Evolutionary conservation across 2,797 vertebrate genomes (phyloP), one percentile per base, ranked within the genome.

Genomic region (Lepus oiostolus): DNA sequence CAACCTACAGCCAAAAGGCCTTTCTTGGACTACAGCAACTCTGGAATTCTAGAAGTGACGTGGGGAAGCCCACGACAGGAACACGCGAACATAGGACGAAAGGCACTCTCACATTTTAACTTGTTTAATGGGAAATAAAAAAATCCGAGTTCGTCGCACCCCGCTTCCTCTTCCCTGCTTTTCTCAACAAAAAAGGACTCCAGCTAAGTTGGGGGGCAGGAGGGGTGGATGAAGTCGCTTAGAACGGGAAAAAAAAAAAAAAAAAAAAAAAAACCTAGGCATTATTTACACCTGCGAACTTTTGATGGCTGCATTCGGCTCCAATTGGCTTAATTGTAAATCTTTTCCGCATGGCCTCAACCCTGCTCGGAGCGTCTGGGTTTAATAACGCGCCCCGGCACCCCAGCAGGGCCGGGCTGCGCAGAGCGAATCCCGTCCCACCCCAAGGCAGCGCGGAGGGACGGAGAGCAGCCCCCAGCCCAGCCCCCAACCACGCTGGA

Each of bases 231-330:
- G 50, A 75, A 93, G 63, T 68, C 62, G 4, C 47, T 92, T 79
- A 83, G n/a, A 83, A 58, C 7, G 24, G 58, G 22, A 52, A n/a
- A 62, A 9, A 13, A 9, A 24, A 54, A 26, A 5, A 32, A 35
- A 32, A 24, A 5, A 4, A 26, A 7, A 38, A 4, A 74, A 10
- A 58, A 12, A 30, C 38, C 3, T 14, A 74, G 76, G 93, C 96
- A 92, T 95, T 96, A 96, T 98, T 98, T 98, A 98, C 98, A 98
- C 98, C 98, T 98, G 98, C 97, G 87, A 88, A 71, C 96, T 87
- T 77, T 62, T 96, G 96, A 96, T 86, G 93, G 11, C 60, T 95
- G 91, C 90, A 74, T 97, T 97, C 93, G 70, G 97, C 98, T 97
- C 92, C 97, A 93, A 95, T 98, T 97, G 96, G 93, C 96, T 97